These are phyloP conservation scores for Papilio demoleus DNA, from an alignment of 2,888 invertebrate genomes.

Conservation along the genomic window DNA sequence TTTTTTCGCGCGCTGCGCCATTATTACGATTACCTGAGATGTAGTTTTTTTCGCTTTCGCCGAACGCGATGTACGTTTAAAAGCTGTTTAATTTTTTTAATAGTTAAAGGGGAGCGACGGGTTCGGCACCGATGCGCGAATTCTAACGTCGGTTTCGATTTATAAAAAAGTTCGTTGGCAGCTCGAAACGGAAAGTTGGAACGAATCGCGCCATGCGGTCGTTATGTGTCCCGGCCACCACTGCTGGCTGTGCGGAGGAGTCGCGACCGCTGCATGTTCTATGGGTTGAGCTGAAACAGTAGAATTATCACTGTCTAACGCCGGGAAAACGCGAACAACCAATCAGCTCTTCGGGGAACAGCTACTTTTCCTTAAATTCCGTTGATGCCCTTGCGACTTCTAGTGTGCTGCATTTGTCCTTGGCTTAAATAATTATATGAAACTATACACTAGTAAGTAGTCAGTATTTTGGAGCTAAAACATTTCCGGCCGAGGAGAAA, in stretches of 20 bases:
- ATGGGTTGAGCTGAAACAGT: neutral
- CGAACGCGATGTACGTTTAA: conserved; percentile 76
- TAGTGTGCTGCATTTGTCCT: neutral
- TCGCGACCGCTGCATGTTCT: neutral
- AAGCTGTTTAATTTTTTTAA: conserved; percentile 82
- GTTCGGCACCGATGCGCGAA: conserved; percentile 79
- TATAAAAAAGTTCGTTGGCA: conserved; percentile 54
- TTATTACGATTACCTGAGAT: conserved; percentile 83
- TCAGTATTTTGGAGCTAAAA: neutral
- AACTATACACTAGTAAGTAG: neutral
- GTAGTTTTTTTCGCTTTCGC: conserved; percentile 71
- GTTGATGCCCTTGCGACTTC: no score
- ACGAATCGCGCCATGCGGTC: neutral
- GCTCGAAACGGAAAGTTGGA: conserved; percentile 23
- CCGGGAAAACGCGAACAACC: neutral
- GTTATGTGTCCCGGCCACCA: neutral
- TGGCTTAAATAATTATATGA: neutral
- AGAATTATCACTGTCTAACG: neutral
- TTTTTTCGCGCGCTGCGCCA: conserved; percentile 80
- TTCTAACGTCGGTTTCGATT: conserved; percentile 76
- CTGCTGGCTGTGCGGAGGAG: neutral
- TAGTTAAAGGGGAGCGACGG: conserved; percentile 73
- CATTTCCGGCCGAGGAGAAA: conserved; percentile 6
- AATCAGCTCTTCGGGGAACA: no score
- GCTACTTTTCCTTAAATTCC: no score